A percentile compares a stretch with the other conserved stretches of the same genome.
Conservation (phyloP, 2,113 vertebrate species). For the Esox niger region DNA sequence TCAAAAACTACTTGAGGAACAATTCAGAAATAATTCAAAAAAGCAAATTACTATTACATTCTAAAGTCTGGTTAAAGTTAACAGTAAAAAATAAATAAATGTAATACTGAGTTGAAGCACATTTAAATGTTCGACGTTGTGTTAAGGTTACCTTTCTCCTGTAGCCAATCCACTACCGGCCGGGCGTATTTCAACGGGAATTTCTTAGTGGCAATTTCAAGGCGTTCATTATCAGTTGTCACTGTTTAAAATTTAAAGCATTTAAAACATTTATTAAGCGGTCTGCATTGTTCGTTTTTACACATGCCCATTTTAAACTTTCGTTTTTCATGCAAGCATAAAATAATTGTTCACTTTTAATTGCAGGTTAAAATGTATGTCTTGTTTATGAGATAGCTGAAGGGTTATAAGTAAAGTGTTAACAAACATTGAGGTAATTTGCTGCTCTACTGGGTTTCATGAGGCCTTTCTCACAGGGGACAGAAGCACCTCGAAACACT, state of each 20-base stretch:
- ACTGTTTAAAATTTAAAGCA: constrained; percentile 85
- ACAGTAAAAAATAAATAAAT: too few species aligned
- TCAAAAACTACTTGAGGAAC: too few species aligned
- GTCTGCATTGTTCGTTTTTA: constrained; percentile 14
- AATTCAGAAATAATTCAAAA: neutral
- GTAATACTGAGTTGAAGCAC: constrained; percentile 7
- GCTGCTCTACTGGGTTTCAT: neutral
- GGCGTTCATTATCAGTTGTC: constrained; percentile 97
- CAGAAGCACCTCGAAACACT: neutral
- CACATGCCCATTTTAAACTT: constrained; percentile 12
- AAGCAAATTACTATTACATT: neutral
- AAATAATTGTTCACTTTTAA: constrained; percentile 34
- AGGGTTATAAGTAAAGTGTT: neutral
- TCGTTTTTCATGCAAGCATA: constrained; percentile 23
- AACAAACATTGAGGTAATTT: neutral
- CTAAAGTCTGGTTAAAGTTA: constrained; percentile 41
- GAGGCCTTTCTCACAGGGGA: neutral
- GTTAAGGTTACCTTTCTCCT: constrained; percentile 96
- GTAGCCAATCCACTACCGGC: constrained; percentile 97
- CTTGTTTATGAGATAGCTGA: constrained; percentile 15
- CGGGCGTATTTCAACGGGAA: constrained; percentile 98
- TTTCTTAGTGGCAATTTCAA: constrained; percentile 99
- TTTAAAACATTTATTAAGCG: constrained; percentile 59
- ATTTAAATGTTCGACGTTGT: constrained; percentile 43
- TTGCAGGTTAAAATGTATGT: constrained; percentile 21